phyloP scores from a whole-genome alignment of 2,113 vertebrate genomes.

The Circaetus gallicus region DNA sequence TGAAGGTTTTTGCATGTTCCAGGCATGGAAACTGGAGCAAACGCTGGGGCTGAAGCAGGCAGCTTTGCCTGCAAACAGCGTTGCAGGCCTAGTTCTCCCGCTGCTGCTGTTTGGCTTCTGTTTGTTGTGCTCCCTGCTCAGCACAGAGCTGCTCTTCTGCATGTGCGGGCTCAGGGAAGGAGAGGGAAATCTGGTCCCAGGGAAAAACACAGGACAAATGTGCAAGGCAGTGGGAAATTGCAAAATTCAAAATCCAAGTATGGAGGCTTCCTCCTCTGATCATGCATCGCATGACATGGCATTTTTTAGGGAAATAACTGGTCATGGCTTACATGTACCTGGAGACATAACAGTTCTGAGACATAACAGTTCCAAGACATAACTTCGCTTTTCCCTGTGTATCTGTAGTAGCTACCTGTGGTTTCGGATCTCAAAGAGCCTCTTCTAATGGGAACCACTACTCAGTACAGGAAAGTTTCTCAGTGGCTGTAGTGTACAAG shows the following conservation, averaged over 20 bases:
- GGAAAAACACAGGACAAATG: not conserved
- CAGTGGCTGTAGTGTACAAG: not conserved
- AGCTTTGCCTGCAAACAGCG: not conserved
- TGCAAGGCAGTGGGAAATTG: not conserved
- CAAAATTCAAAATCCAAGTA: not conserved
- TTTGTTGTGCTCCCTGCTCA: not conserved
- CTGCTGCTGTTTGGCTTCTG: not conserved
- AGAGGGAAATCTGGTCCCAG: not conserved
- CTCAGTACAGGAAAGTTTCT: not conserved
- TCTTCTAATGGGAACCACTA: not conserved
- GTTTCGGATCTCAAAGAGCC: not conserved
- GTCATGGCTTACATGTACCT: not conserved
- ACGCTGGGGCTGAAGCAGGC: not conserved
- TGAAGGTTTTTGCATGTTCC: not conserved
- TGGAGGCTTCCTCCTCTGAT: not conserved
- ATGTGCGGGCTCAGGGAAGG: rapidly evolving
- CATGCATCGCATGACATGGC: too few relatives aligned
- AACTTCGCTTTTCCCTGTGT: not conserved
- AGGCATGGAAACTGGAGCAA: not conserved
- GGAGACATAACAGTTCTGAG: not conserved
- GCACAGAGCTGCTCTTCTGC: not conserved
- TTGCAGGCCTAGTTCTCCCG: not conserved
- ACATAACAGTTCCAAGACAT: not conserved
- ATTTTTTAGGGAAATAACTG: not conserved
- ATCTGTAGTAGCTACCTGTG: not conserved